Conservation (phyloP, 2,888 invertebrate species). For the Sphaeridia pumilis region DNA sequence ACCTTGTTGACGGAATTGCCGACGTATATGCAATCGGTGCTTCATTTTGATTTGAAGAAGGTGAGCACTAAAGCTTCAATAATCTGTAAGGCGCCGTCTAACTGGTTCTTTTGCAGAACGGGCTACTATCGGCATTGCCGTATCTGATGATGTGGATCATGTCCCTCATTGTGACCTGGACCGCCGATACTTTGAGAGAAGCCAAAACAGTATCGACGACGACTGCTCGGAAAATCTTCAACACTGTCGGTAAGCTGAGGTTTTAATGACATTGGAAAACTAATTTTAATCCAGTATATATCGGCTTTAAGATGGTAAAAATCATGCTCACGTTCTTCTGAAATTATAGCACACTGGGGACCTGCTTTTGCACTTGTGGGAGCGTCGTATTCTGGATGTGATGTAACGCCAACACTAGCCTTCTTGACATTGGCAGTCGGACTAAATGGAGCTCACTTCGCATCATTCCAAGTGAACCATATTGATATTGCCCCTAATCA, state of each 20-base stretch:
- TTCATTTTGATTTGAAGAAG: slow-evolving; percentile 50
- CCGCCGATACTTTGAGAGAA: slow-evolving; percentile 52
- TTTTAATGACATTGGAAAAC: too few species aligned
- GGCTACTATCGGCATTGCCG: slow-evolving; percentile 52
- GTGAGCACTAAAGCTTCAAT: slow-evolving; percentile 1
- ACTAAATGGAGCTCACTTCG: slow-evolving; percentile 28
- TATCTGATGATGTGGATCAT: slow-evolving; percentile 56
- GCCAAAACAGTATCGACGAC: slow-evolving; percentile 39
- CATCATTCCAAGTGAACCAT: slow-evolving; percentile 45
- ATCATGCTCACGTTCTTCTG: too few species aligned
- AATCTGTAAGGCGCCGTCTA: too few species aligned
- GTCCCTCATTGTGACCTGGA: slow-evolving; percentile 51
- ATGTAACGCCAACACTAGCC: slow-evolving; percentile 49
- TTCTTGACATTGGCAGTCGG: slow-evolving; percentile 46
- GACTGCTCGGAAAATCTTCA: slow-evolving; percentile 43
- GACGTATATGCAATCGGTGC: slow-evolving; percentile 69
- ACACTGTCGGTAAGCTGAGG: slow-evolving; percentile 41
- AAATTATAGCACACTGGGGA: slow-evolving; percentile 52
- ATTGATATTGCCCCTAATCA: slow-evolving; percentile 65
- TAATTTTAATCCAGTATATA: too few species aligned
- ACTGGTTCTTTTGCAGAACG: slow-evolving; percentile 41
- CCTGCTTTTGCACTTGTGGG: slow-evolving; percentile 56
- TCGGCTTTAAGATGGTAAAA: too few species aligned
- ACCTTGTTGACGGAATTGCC: slow-evolving; percentile 71
- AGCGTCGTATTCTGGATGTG: slow-evolving; percentile 57